Evolutionary conservation across 2,113 vertebrate genomes (phyloP).

Genomic region (Meles meles): DNA sequence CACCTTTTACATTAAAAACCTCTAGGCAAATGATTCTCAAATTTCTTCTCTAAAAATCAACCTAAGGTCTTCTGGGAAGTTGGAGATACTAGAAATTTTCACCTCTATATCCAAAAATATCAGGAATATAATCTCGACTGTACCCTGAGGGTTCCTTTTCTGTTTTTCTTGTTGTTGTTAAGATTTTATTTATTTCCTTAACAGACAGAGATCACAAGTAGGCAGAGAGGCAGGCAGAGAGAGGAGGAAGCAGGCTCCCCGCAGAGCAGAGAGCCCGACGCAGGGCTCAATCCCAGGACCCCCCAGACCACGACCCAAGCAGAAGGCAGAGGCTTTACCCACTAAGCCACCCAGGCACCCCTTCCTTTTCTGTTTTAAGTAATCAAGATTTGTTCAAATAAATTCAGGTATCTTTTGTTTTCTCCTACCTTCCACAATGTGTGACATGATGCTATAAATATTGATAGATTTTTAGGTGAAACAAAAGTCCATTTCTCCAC

Average conservation of each 20-base stretch:
- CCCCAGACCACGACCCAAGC: accelerated
- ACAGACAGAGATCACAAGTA: too few species aligned
- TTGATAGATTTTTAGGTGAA: background rate
- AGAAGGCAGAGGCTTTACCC: too few species aligned
- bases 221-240: too few species aligned
- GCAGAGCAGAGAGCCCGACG: too few species aligned
- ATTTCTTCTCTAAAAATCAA: slow-evolving; percentile 51
- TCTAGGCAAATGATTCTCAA: background rate
- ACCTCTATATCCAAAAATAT: slow-evolving; percentile 8
- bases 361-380: slow-evolving; percentile 7
- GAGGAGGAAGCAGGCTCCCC: too few species aligned
- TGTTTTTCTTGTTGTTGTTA: background rate
- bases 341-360: too few species aligned
- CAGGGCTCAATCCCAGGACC: too few species aligned
- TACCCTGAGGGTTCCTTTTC: background rate
- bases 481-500: background rate
- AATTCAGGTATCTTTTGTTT: background rate
- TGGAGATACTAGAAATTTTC: slow-evolving; percentile 1
- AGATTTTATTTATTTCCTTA: too few species aligned
- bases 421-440: background rate
- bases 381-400: slow-evolving; percentile 9
- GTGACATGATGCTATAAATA: background rate
- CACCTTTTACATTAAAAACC: background rate
- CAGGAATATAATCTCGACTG: background rate
- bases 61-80: background rate